phyloP scores from a whole-genome alignment of 2,797 vertebrate genomes.

The Hemibagrus guttatus region DNA sequence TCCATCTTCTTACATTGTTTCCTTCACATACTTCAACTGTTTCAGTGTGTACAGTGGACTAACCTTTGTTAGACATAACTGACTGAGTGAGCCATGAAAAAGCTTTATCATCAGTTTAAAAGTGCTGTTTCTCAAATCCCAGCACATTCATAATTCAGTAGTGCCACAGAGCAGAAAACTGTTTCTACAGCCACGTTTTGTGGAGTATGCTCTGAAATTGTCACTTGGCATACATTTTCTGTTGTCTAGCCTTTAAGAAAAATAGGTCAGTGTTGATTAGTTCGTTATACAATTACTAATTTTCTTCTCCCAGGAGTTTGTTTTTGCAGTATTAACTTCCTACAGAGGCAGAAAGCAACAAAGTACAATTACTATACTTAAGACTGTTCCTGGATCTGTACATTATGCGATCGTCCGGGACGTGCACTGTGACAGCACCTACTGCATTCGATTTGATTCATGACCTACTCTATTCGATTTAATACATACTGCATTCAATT shows the following conservation, averaged over 20 bases:
- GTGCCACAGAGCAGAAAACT: background rate
- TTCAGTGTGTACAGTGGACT: conserved; percentile 36
- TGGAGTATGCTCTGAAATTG: conserved; percentile 23
- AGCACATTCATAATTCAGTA: conserved; percentile 14
- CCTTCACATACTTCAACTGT: conserved; percentile 24
- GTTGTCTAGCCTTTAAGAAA: conserved; percentile 30
- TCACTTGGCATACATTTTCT: conserved; percentile 33
- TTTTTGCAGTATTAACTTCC: background rate
- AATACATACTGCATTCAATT: no score
- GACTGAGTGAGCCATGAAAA: conserved; percentile 7
- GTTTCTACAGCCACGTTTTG: conserved; percentile 8
- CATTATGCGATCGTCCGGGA: background rate
- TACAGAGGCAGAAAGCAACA: background rate
- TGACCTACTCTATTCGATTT: no score
- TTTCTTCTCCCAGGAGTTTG: background rate
- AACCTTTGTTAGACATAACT: conserved; percentile 44
- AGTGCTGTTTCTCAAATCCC: background rate
- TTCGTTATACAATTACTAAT: conserved; percentile 15
- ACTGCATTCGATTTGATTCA: no score
- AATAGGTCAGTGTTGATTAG: conserved; percentile 37
- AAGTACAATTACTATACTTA: background rate
- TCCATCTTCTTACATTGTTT: conserved; percentile 42
- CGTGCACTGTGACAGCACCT: no score
- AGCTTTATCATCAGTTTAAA: conserved; percentile 20
- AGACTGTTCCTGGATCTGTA: background rate